A percentile compares a stretch with the other conserved stretches of the same genome.
These are phyloP conservation scores for Ganaspis brasiliensis DNA, from an alignment of 2,888 invertebrate species.

Conservation along the genomic window DNA sequence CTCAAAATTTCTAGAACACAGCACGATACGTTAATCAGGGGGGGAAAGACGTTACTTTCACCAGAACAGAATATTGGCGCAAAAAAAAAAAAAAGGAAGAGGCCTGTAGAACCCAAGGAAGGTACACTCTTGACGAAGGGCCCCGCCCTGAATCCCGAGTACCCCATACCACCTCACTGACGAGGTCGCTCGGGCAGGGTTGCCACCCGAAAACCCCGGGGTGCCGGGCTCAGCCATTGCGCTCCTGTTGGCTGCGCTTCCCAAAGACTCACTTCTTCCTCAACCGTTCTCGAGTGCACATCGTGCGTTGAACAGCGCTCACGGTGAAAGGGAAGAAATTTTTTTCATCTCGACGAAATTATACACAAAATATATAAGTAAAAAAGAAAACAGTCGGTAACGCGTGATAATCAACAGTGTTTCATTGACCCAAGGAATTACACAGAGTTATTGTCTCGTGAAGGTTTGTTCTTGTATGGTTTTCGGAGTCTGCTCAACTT, in stretches of 20 bases:
- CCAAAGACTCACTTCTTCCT: constrained; percentile 73
- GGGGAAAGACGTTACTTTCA: neutral
- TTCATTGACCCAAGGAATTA: neutral
- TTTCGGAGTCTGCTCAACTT: neutral
- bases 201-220: constrained; percentile 65
- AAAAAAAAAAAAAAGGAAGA: neutral
- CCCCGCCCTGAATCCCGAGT: constrained; percentile 67
- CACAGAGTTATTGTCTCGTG: neutral
- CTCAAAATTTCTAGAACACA: constrained; percentile 2
- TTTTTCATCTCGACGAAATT: constrained; percentile 30
- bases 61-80: neutral
- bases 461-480: constrained; percentile 17
- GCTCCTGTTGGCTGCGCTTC: constrained; percentile 63
- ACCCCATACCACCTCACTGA: constrained; percentile 49
- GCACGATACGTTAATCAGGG: constrained; percentile 3
- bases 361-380: constrained; percentile 19
- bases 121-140: constrained; percentile 50
- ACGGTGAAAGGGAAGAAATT: constrained; percentile 48
- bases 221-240: constrained; percentile 61
- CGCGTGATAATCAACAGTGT: constrained; percentile 1
- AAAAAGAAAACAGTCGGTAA: constrained; percentile 44
- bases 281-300: constrained; percentile 68
- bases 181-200: constrained; percentile 63
- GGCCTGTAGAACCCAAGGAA: constrained; percentile 16
- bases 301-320: constrained; percentile 58